These are phyloP conservation scores for Drosophila phalerata DNA, from an alignment of 2,888 invertebrate species.

Conservation along the genomic window DNA sequence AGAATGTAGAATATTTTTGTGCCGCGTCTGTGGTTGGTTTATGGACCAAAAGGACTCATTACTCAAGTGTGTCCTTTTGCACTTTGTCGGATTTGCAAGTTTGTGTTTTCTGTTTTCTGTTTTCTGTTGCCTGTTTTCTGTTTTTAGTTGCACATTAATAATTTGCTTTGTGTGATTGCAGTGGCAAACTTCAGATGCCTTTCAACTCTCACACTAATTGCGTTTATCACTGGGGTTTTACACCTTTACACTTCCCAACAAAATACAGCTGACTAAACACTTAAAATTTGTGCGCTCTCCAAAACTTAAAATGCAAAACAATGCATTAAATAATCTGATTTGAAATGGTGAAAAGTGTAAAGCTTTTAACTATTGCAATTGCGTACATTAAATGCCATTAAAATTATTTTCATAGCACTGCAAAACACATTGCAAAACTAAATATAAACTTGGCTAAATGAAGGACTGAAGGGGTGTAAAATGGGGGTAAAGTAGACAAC, in stretches of 20 bases:
- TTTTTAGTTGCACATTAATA: conserved; percentile 47
- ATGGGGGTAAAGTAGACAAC: neutral
- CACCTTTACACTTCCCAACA: conserved; percentile 38
- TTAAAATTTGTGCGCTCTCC: conserved; percentile 43
- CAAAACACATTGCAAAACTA: conserved; percentile 39
- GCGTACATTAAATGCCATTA: conserved; percentile 80
- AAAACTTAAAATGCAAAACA: conserved; percentile 67
- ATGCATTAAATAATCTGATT: conserved; percentile 77
- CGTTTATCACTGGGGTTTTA: conserved; percentile 45
- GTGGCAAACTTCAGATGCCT: conserved; percentile 16
- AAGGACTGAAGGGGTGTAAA: neutral
- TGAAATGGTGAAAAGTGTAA: conserved; percentile 63
- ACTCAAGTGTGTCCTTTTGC: conserved; percentile 62
- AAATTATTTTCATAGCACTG: conserved; percentile 74
- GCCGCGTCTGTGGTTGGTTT: conserved; percentile 54
- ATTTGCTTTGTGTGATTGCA: conserved; percentile 53
- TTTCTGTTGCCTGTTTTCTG: conserved; percentile 11
- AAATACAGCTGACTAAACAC: conserved; percentile 70
- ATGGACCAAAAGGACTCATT: conserved; percentile 54
- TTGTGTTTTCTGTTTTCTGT: conserved; percentile 23
- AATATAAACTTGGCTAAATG: conserved; percentile 40
- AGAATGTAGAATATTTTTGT: conserved; percentile 25
- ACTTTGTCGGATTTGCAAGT: conserved; percentile 58
- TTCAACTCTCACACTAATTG: conserved; percentile 39
- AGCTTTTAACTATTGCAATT: conserved; percentile 79